Evolutionary conservation across 2,113 vertebrate species (phyloP), one percentile per base, ranked within the genome.

Genomic region (Eurypyga helias): DNA sequence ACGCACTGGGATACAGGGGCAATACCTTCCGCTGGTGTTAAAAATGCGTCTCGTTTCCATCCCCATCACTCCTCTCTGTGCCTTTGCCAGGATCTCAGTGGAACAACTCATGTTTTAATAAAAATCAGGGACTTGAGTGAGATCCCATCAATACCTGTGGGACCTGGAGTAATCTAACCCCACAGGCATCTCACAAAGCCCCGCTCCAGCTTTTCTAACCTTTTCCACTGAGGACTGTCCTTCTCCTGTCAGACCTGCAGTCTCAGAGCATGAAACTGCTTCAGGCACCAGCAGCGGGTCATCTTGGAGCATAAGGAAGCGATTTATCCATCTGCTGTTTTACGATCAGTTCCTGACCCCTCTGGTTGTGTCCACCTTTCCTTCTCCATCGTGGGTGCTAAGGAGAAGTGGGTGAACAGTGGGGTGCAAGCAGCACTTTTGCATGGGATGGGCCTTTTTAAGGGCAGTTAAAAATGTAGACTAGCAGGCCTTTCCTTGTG

Each of bases 31-130:
- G 31, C 51, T 36, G 46, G 20, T 17, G 25, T 19, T 80, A 41
- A 67, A 57, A 38, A 11, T 0, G 0, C n/a, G 34, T 69, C 69
- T 66, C 2, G 0, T 6, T 58, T 23, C 70, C 34, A 23, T 8
- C 33, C 38, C 73, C 48, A 7, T 19, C 11, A 0, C 33, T 58
- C 48, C 38, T 43, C 70, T 46, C 25, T 1, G 3, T 6, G 25
- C 33, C 49, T 24, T 23, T 52, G 48, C 38, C 8, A 8, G 83
- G 71, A 61, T 43, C 54, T 65, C 52, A 2, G 57, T 10, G 70
- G 21, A 21, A n/a, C 38, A 46, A 19, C 46, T 67, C 11, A 4
- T 6, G 21, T 46, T 52, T 73, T 28, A 14, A 48, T 17, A 36
- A 60, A 41, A 64, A 66, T 15, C 34, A 14, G 52, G 6, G 57